Evolutionary conservation across 2,888 invertebrate genomes (phyloP).

Genomic region (Apotomis capreana): DNA sequence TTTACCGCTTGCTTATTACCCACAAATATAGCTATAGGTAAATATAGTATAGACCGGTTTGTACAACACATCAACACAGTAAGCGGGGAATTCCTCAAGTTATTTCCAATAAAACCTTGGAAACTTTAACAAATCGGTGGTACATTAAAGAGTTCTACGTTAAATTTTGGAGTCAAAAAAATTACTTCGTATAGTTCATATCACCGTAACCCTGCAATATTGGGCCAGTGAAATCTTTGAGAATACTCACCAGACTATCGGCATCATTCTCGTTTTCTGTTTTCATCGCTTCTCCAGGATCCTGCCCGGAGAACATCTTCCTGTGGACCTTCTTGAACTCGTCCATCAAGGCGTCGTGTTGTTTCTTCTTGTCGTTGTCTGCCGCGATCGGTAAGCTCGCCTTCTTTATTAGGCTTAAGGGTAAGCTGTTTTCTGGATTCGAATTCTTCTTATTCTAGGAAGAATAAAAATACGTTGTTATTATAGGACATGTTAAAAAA

Average conservation of each 20-base stretch:
- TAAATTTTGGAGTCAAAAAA: no score
- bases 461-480: conserved; percentile 27
- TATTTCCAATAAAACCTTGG: no score
- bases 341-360: conserved; percentile 92
- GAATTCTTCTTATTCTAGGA: conserved; percentile 68
- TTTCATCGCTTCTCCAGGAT: conserved; percentile 49
- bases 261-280: conserved; percentile 44
- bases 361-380: conserved; percentile 86
- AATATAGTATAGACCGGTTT: no score
- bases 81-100: no score
- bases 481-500: background rate
- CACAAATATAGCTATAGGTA: no score
- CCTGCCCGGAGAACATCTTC: conserved; percentile 89
- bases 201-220: no score
- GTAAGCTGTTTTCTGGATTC: conserved; percentile 54
- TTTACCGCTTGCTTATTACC: no score
- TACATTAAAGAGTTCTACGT: no score
- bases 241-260: conserved; percentile 59
- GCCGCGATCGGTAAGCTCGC: conserved; percentile 67
- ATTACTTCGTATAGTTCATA: no score
- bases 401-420: conserved; percentile 62
- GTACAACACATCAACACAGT: no score
- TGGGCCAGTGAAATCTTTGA: no score
- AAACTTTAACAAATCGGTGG: no score
- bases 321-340: conserved; percentile 94